These are phyloP conservation scores for Myotis myotis DNA, from an alignment of 2,797 vertebrate species.

Conservation along the genomic window DNA sequence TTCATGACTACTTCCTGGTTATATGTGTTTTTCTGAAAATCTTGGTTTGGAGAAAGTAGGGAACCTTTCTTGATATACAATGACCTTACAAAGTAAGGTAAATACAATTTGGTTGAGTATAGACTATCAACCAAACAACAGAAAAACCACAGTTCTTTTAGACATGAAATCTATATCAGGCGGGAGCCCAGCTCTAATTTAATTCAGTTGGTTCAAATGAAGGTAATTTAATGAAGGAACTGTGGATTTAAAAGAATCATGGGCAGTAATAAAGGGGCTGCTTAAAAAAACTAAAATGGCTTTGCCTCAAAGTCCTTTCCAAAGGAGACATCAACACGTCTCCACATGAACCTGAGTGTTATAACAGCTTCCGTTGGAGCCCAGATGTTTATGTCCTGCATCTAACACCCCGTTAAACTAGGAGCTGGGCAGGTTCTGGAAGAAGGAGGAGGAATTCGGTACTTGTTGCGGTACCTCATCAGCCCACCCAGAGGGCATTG, in stretches of 20 bases:
- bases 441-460: background rate
- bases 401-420: fast-evolving
- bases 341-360: background rate
- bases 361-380: background rate
- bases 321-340: background rate
- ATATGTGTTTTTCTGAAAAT: background rate
- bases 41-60: background rate
- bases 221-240: background rate
- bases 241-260: background rate
- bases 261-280: background rate
- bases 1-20: background rate
- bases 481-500: background rate
- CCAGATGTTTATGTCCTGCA: background rate
- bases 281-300: background rate
- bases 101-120: background rate
- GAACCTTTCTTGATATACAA: background rate
- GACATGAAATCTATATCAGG: background rate
- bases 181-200: background rate
- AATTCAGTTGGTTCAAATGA: background rate
- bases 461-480: background rate
- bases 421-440: background rate
- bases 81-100: background rate
- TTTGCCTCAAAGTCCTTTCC: background rate
- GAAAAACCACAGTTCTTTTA: background rate
- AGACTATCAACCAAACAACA: background rate